Base-by-base conservation (phyloP, 2,113 vertebrate species). In the Sylvietta virens region DNA sequence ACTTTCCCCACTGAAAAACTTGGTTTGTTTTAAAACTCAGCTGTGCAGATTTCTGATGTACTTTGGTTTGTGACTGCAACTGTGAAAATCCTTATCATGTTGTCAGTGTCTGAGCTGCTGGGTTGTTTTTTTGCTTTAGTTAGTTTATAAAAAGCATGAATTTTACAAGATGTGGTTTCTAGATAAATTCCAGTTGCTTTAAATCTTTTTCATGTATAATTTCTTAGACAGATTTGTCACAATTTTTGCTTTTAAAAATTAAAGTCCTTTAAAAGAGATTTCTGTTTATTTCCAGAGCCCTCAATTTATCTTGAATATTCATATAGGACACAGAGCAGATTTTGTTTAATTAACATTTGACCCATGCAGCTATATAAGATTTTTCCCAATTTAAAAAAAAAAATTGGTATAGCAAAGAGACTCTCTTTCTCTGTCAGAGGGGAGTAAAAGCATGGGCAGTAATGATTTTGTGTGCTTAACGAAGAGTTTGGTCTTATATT, bases 21-120 rank as follows among this genome's bases (percentile, higher is more conserved):
- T 79, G 74, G 40, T 50, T 92, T 94, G 58, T 92, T 81, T 94
- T 88, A 92, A 85, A 92, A 66, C 69, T 85, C 81, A 95, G 3
- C 96, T 96, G 87, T 79, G 82, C 79, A 61, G 73, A 91, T 97
- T 97, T 96, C 90, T 86, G 93, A 21, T 94, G 56, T 86, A 48
- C 35, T 78, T 94, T 62, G 77, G 69, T 90, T 85, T 90, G 64
- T 90, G 54, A 51, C 48, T 86, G 65, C 37, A 87, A 96, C 95
- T 81, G 86, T 88, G 80, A 94, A 95, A 94, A 86, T 85, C 66
- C 76, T 86, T 92, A 73, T 78, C 74, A 45, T 91, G 66, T 90
- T 95, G 72, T 91, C 66, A 88, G 24, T 24, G 12, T 91, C 51
- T 90, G 50, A 91, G 95, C 69, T 89, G 66, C 71, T 62, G 48